phyloP scores from a whole-genome alignment of 2,888 invertebrate species.

The Aporophyla nigra region DNA sequence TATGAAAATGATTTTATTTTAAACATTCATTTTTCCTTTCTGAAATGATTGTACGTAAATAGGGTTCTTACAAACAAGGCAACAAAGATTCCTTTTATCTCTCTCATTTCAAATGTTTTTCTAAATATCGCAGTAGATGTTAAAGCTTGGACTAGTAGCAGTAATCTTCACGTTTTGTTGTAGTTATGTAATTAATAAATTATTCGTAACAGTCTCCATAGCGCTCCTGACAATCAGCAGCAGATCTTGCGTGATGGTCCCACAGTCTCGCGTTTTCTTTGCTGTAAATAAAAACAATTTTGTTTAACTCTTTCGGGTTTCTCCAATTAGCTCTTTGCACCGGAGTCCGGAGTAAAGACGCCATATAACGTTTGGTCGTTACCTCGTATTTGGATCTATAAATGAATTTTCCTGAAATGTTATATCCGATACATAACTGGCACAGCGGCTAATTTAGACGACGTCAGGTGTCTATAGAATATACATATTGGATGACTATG shows the following conservation, averaged over 20 bases:
- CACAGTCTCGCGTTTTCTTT: conserved; percentile 86
- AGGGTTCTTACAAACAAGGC: background rate
- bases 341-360: background rate
- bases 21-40: background rate
- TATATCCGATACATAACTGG: background rate
- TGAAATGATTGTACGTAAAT: background rate
- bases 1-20: conserved; percentile 56
- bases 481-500: too few relatives aligned
- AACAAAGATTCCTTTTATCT: background rate
- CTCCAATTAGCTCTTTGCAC: background rate
- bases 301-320: background rate
- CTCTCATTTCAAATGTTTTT: background rate
- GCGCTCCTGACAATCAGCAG: conserved; percentile 77
- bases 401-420: background rate
- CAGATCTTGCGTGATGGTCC: conserved; percentile 81
- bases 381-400: too few relatives aligned
- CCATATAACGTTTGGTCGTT: background rate
- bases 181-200: background rate
- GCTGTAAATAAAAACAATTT: conserved; percentile 68
- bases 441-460: background rate
- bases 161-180: background rate
- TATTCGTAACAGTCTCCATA: conserved; percentile 79
- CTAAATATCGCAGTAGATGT: background rate
- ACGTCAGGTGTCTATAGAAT: background rate
- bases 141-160: conserved; percentile 52